phyloP scores from a whole-genome alignment of 30 jellyfish, hydroid and myxozoan species.

The Mastigias papua region DNA sequence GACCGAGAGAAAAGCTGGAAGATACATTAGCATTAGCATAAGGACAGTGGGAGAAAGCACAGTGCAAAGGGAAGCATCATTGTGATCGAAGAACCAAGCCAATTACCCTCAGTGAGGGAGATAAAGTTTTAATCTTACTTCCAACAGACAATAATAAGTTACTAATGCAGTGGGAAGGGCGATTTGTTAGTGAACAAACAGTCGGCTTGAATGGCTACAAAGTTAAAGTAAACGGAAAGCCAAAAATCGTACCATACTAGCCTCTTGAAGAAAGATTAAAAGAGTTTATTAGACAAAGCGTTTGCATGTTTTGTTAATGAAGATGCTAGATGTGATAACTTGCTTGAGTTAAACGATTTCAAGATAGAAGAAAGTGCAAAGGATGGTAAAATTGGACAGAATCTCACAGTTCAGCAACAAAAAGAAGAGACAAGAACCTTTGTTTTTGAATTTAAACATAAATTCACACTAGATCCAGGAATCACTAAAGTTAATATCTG shows the following conservation, averaged over 20 bases:
- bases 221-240: too few species aligned
- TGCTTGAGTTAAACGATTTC: not conserved
- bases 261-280: constrained; percentile 6
- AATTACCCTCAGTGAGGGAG: not conserved
- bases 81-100: not conserved
- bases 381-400: constrained; percentile 2
- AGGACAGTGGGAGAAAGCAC: too few species aligned
- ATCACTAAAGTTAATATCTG: not conserved
- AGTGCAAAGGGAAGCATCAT: not conserved
- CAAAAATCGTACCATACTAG: constrained; percentile 2
- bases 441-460: not conserved
- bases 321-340: not conserved
- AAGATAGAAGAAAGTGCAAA: not conserved
- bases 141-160: constrained; percentile 1
- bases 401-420: not conserved
- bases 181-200: not conserved
- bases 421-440: not conserved
- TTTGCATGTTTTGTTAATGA: not conserved
- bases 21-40: too few species aligned
- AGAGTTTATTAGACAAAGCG: not conserved
- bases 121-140: not conserved
- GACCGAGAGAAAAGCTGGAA: too few species aligned
- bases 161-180: constrained; percentile 13
- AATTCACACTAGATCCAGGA: constrained; percentile 15
- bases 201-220: not conserved